phyloP scores from a whole-genome alignment of 2,113 vertebrate species.

The Brachyhypopomus occidentalis region DNA sequence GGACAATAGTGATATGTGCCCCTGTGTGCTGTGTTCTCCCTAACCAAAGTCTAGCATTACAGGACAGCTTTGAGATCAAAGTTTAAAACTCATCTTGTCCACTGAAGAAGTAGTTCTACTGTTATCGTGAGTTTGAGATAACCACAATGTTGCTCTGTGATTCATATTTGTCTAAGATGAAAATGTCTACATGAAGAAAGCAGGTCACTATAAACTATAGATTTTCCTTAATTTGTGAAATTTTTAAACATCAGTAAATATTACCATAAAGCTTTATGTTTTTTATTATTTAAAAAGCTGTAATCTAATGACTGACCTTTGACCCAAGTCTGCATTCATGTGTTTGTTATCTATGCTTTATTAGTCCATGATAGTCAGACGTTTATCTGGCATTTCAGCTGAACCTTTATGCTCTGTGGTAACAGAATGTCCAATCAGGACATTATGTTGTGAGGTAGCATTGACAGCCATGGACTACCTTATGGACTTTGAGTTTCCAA shows the following conservation, averaged over 20 bases:
- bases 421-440: conserved; percentile 43
- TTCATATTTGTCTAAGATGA: too few relatives aligned
- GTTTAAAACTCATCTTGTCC: neutral
- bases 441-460: conserved; percentile 42
- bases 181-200: too few relatives aligned
- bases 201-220: too few relatives aligned
- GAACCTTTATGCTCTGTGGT: conserved; percentile 38
- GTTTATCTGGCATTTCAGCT: neutral
- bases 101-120: too few relatives aligned
- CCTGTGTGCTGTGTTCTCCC: too few relatives aligned
- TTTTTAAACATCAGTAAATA: too few relatives aligned
- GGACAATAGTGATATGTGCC: too few relatives aligned
- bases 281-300: neutral
- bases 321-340: neutral
- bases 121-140: too few relatives aligned
- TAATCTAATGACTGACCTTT: conserved; percentile 3
- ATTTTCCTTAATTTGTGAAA: too few relatives aligned
- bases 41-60: too few relatives aligned
- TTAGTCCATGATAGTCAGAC: neutral
- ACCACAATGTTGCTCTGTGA: too few relatives aligned
- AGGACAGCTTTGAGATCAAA: neutral
- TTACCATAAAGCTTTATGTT: neutral
- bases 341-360: conserved; percentile 15
- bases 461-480: conserved; percentile 64
- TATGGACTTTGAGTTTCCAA: conserved; percentile 68